A percentile compares a stretch with the other conserved stretches of the same genome.
Conservation (phyloP, 1,140 invertebrate genomes). For the Hirudo medicinalis region DNA sequence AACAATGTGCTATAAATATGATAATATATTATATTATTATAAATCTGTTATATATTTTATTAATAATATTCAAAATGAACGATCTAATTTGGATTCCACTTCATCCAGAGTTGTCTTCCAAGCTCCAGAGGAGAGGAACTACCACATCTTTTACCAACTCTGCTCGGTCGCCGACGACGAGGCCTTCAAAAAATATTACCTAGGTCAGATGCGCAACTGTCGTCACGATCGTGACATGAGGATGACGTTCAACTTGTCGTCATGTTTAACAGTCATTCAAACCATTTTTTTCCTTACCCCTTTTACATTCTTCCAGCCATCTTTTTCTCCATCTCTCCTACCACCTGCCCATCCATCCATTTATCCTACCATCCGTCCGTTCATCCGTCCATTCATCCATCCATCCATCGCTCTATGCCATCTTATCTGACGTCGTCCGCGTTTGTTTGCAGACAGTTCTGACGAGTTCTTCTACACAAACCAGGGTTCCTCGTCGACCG, state of each 20-base stretch:
- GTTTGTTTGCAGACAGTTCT: conserved; percentile 50
- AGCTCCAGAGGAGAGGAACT: conserved; percentile 66
- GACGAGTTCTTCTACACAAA: conserved; percentile 71
- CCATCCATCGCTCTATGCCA: background rate
- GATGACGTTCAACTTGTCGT: no score
- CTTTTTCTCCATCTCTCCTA: no score
- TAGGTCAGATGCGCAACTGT: conserved; percentile 49
- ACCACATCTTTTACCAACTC: conserved; percentile 96
- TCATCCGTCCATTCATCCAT: background rate
- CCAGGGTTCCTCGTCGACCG: conserved; percentile 64
- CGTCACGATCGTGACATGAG: no score
- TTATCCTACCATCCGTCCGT: background rate
- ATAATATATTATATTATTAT: no score
- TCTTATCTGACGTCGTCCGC: background rate
- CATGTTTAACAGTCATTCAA: no score
- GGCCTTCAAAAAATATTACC: conserved; percentile 52
- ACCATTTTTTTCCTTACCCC: no score
- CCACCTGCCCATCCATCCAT: no score
- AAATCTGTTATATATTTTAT: no score
- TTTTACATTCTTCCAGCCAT: no score
- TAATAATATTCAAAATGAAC: no score
- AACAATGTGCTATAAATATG: no score
- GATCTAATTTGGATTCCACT: background rate
- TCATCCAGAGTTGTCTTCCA: conserved; percentile 38
- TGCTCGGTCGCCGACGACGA: conserved; percentile 58